phyloP scores from a whole-genome alignment of 2,113 vertebrate genomes.

The Mungos mungo region DNA sequence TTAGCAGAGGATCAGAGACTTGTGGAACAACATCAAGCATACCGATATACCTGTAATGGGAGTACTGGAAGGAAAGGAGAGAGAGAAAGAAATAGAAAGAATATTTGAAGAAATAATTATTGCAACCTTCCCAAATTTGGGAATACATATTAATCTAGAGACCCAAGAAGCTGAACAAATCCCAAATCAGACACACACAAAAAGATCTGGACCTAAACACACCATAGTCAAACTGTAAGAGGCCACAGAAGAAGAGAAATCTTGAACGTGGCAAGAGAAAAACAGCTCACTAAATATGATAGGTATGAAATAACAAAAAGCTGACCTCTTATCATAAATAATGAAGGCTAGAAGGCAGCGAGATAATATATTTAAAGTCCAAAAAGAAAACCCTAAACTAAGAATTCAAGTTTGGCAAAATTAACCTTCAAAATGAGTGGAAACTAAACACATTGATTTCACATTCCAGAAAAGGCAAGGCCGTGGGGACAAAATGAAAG shows the following conservation, averaged over 20 bases:
- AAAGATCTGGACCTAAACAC: background rate
- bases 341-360: background rate
- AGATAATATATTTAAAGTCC: background rate
- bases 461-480: background rate
- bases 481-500: background rate
- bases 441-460: background rate
- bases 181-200: background rate
- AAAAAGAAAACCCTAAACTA: background rate
- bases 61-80: background rate
- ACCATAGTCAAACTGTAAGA: background rate
- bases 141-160: background rate
- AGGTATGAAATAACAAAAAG: background rate
- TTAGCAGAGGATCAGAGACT: background rate
- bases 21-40: background rate
- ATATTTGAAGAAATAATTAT: background rate
- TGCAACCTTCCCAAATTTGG: background rate
- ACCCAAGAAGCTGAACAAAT: background rate
- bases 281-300: background rate
- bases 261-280: background rate
- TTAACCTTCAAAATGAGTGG: background rate
- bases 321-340: background rate
- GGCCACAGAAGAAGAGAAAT: background rate
- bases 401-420: slow-evolving; percentile 25
- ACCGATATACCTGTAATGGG: background rate
- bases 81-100: background rate